A percentile compares a stretch with the other conserved stretches of the same genome.
Evolutionary conservation across 2,113 vertebrate species (phyloP).

Genomic region (Pithys albifrons): DNA sequence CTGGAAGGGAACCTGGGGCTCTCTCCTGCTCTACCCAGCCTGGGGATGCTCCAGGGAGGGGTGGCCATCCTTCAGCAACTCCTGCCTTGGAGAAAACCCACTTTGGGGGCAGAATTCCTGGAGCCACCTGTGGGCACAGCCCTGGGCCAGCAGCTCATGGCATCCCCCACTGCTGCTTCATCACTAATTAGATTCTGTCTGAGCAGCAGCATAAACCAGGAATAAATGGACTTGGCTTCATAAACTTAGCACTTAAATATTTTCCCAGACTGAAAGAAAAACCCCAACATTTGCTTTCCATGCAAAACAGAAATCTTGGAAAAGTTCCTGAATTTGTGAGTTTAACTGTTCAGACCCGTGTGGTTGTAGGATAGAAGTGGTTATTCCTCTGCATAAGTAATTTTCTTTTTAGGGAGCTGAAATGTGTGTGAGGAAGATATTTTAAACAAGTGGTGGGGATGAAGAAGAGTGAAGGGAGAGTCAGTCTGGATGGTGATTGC

Average conservation of each 20-base stretch:
- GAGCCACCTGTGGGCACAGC: background rate
- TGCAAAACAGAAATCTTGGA: constrained; percentile 67
- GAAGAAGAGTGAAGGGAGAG: background rate
- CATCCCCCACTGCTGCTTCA: background rate
- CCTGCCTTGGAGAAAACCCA: rapidly evolving
- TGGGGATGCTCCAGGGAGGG: background rate
- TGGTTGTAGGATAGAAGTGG: background rate
- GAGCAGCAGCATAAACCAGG: constrained; percentile 15
- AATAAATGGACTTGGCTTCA: constrained; percentile 44
- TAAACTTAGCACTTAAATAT: constrained; percentile 37
- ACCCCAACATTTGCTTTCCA: constrained; percentile 42
- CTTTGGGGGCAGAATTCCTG: background rate
- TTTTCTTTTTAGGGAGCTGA: background rate
- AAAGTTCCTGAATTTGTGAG: constrained; percentile 14
- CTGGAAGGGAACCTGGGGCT: background rate
- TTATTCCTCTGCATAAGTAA: background rate
- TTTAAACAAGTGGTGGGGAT: background rate
- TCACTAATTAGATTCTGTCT: background rate
- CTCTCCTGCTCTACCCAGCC: rapidly evolving
- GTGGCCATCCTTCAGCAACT: background rate
- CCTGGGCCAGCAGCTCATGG: rapidly evolving
- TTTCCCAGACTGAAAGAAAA: constrained; percentile 35
- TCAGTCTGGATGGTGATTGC: background rate
- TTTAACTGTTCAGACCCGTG: constrained; percentile 1
- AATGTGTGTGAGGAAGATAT: background rate